phyloP scores from a whole-genome alignment of 2,113 vertebrate species.

The Narcine bancroftii region DNA sequence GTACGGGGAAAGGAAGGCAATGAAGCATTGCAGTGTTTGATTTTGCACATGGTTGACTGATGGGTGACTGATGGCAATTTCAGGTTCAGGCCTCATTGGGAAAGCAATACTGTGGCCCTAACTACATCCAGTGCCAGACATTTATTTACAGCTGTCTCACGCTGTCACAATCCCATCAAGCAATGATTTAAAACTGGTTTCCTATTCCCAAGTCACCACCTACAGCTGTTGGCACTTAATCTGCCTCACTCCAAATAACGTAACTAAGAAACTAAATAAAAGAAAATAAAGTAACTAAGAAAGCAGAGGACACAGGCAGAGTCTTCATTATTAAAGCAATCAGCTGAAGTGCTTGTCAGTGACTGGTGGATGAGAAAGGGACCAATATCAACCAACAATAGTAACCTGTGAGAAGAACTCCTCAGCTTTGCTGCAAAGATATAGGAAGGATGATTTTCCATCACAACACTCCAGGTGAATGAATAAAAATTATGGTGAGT shows the following conservation, averaged over 20 bases:
- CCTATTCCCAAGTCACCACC: background rate
- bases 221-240: background rate
- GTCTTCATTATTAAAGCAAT: background rate
- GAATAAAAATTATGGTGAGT: too few relatives aligned
- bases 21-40: background rate
- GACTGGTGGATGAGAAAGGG: background rate
- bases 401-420: too few relatives aligned
- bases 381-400: too few relatives aligned
- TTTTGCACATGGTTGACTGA: background rate
- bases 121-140: background rate
- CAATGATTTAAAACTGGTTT: conserved; percentile 26
- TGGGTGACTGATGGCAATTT: background rate
- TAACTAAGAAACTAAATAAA: background rate
- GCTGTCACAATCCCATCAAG: background rate
- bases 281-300: too few relatives aligned
- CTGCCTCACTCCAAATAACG: background rate
- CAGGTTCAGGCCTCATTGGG: background rate
- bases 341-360: background rate
- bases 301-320: background rate
- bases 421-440: too few relatives aligned
- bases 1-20: background rate
- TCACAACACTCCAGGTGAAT: too few relatives aligned
- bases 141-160: background rate
- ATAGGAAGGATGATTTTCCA: too few relatives aligned
- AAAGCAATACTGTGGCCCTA: background rate